phyloP scores from a whole-genome alignment of 2,113 vertebrate species.

The Otocyon megalotis region DNA sequence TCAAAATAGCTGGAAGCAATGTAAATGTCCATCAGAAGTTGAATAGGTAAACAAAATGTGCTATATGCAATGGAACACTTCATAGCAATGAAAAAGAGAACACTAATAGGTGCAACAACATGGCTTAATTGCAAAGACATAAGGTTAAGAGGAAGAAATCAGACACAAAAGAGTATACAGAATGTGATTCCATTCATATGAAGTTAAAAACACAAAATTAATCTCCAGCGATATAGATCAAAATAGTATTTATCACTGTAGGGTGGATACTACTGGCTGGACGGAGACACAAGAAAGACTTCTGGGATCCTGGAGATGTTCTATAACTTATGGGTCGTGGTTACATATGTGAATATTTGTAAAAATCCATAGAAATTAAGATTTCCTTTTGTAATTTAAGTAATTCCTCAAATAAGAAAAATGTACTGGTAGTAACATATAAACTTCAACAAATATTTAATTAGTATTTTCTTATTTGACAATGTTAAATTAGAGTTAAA shows the following conservation, averaged over 20 bases:
- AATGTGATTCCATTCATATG: background rate
- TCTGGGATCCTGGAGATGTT: background rate
- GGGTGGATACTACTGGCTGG: background rate
- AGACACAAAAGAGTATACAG: background rate
- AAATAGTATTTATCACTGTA: background rate
- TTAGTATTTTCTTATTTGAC: slow-evolving; percentile 20
- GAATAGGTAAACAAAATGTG: background rate
- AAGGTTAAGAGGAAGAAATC: background rate
- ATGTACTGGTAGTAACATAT: background rate
- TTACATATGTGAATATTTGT: background rate
- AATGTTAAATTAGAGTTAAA: slow-evolving; percentile 22
- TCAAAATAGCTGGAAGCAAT: background rate
- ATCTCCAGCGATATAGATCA: background rate
- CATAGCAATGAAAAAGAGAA: background rate
- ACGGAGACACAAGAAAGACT: background rate
- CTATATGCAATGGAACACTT: background rate
- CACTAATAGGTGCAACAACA: background rate
- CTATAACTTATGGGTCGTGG: background rate
- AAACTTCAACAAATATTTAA: background rate
- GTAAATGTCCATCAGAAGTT: background rate
- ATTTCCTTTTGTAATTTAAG: background rate
- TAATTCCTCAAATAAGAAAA: slow-evolving; percentile 43
- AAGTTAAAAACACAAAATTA: background rate
- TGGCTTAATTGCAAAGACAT: background rate
- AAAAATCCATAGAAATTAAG: slow-evolving; percentile 32